Conservation (phyloP, 2,797 vertebrate genomes). For the Setipinna tenuifilis region DNA sequence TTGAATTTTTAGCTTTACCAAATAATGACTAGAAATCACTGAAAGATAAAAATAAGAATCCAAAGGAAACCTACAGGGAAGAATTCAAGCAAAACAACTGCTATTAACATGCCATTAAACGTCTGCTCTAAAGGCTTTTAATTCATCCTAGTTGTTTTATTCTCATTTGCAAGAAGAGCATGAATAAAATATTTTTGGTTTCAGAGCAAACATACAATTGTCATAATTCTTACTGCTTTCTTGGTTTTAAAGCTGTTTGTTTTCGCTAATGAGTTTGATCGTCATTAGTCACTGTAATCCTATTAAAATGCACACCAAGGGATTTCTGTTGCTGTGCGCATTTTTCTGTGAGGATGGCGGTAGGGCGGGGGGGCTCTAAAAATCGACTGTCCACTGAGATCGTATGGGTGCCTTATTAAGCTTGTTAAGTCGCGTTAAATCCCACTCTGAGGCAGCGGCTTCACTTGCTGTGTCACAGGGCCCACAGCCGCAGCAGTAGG, state of each 20-base stretch:
- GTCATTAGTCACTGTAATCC: slow-evolving; percentile 38
- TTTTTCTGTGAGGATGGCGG: not conserved
- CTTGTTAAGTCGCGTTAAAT: slow-evolving; percentile 28
- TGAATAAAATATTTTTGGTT: slow-evolving; percentile 12
- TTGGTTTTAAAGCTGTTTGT: slow-evolving; percentile 23
- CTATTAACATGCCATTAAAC: no score
- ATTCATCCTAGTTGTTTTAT: not conserved
- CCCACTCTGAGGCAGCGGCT: not conserved
- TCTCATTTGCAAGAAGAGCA: not conserved
- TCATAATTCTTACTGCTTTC: not conserved
- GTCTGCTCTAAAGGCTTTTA: not conserved
- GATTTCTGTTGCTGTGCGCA: slow-evolving; percentile 16
- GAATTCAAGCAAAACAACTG: no score
- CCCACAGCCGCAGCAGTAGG: not conserved
- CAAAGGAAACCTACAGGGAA: no score
- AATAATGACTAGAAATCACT: no score
- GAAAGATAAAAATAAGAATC: no score
- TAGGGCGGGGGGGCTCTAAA: not conserved
- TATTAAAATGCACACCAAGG: slow-evolving; percentile 24
- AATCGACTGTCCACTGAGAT: slow-evolving; percentile 25
- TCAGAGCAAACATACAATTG: not conserved
- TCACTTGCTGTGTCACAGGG: not conserved
- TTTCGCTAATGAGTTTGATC: slow-evolving; percentile 23
- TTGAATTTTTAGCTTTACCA: no score
- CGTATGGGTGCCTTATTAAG: slow-evolving; percentile 29